Conservation (phyloP, 2,113 vertebrate species). For the Oceanites oceanicus region DNA sequence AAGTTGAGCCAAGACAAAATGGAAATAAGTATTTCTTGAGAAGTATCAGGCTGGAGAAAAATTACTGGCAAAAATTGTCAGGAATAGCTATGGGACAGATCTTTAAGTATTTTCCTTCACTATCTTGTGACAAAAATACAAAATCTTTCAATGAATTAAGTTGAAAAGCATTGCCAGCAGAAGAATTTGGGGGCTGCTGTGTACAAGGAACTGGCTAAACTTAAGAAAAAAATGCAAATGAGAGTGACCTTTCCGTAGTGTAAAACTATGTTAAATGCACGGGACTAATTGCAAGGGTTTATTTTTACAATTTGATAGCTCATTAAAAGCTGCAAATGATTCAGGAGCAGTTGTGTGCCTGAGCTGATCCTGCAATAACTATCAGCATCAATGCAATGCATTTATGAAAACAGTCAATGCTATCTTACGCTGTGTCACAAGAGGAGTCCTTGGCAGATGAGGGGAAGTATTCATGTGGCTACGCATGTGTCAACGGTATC, state of each 20-base stretch:
- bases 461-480: background rate
- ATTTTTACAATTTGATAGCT: background rate
- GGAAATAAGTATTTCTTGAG: background rate
- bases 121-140: background rate
- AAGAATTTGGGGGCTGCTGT: background rate
- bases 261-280: background rate
- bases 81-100: background rate
- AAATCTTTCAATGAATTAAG: background rate
- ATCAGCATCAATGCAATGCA: background rate
- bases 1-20: background rate
- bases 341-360: background rate
- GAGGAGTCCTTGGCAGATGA: background rate
- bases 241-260: background rate
- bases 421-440: accelerated
- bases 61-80: background rate
- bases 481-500: background rate
- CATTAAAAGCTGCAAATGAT: background rate
- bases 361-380: background rate
- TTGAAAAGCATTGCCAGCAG: background rate
- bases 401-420: accelerated
- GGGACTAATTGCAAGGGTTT: background rate
- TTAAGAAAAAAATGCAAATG: background rate
- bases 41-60: background rate
- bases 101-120: background rate
- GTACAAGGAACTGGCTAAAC: background rate